Percentiles rank a stretch among this genome's conserved stretches.
Conservation (phyloP, 2,888 invertebrate species). For the Cosmia pyralina region DNA sequence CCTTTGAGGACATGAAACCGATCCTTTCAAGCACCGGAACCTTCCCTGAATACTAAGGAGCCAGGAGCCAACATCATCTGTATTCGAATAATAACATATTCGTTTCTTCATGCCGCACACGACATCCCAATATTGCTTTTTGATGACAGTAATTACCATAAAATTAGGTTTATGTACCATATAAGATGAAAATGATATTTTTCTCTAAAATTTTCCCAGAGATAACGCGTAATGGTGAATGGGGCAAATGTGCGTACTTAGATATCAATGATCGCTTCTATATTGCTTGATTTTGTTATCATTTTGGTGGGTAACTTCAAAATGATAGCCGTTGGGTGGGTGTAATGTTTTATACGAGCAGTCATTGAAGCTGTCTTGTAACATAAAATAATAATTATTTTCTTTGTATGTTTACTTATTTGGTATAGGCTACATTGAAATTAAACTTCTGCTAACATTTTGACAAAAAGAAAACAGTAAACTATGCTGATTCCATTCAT, state of each 20-base stretch:
- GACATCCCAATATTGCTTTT: constrained; percentile 71
- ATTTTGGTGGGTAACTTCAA: constrained; percentile 6
- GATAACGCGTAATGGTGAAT: constrained; percentile 37
- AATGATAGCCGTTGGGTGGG: constrained; percentile 10
- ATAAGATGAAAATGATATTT: constrained; percentile 66
- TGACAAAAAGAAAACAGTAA: not conserved
- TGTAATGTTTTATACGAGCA: not conserved
- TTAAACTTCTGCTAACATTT: too few relatives aligned
- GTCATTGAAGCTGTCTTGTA: not conserved
- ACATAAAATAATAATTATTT: not conserved
- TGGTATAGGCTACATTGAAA: not conserved
- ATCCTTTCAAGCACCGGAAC: constrained; percentile 54
- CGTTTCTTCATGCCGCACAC: constrained; percentile 65
- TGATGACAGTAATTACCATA: constrained; percentile 71
- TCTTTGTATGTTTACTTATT: not conserved
- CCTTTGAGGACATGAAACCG: constrained; percentile 59
- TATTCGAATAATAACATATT: constrained; percentile 74
- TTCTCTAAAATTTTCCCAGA: constrained; percentile 42
- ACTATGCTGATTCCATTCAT: not conserved
- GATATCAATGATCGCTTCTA: constrained; percentile 54
- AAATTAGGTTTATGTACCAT: constrained; percentile 66
- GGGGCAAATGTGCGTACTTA: constrained; percentile 26
- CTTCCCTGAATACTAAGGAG: constrained; percentile 59
- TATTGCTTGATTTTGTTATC: constrained; percentile 40
- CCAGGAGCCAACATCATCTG: constrained; percentile 60